These are phyloP conservation scores for Gracilinanus agilis DNA, from an alignment of 2,113 vertebrate genomes.

Conservation along the genomic window DNA sequence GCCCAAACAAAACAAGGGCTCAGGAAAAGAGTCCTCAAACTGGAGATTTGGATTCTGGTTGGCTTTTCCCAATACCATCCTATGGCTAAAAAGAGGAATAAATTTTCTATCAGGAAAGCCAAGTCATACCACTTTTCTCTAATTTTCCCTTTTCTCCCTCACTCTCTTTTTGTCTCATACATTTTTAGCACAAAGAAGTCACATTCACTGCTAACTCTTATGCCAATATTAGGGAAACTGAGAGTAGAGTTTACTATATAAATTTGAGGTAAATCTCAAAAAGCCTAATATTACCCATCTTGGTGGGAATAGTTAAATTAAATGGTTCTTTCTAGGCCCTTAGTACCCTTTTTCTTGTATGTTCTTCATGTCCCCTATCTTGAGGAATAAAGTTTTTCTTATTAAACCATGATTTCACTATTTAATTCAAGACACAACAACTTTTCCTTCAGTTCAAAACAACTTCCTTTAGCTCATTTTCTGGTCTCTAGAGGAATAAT, in stretches of 20 bases:
- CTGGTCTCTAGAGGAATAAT: background rate
- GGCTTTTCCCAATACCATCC: background rate
- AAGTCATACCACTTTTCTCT: background rate
- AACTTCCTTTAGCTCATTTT: no score
- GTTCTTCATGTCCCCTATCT: background rate
- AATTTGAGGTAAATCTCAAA: slow-evolving; percentile 3
- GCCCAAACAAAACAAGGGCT: background rate
- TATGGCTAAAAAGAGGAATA: background rate
- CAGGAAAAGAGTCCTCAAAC: background rate
- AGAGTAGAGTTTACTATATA: background rate
- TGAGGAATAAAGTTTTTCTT: background rate
- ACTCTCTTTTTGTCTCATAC: background rate
- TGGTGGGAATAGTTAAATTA: background rate
- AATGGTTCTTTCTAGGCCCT: background rate
- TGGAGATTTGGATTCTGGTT: background rate
- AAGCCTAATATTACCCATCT: slow-evolving; percentile 1
- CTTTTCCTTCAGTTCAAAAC: background rate
- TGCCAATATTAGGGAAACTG: background rate
- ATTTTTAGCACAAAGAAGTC: background rate
- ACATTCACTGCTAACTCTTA: background rate
- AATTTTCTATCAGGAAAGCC: background rate
- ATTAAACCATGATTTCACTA: background rate
- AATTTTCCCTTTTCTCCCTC: background rate
- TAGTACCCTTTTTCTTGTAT: background rate
- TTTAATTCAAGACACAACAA: background rate